Conservation (phyloP, 2,888 invertebrate species). For the Rhodophaea formosa region DNA sequence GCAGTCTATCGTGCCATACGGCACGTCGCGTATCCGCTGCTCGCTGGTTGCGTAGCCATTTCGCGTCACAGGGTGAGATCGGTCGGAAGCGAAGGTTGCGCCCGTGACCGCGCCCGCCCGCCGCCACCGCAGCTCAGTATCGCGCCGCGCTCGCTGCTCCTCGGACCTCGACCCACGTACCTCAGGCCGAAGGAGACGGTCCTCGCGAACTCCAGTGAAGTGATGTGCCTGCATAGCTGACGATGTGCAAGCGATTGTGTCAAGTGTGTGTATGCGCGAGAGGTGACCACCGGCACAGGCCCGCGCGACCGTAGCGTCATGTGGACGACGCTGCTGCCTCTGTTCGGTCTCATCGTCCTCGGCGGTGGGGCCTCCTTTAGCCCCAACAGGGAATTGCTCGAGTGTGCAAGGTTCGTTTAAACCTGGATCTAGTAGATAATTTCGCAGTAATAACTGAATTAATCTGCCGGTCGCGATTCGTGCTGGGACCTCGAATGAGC, state of each 20-base stretch:
- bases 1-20: conserved; percentile 39
- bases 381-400: conserved; percentile 69
- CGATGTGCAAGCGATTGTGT: conserved; percentile 67
- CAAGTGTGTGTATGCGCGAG: conserved; percentile 60
- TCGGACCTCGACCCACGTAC: conserved; percentile 56
- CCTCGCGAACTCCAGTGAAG: conserved; percentile 45
- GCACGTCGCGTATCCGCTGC: conserved; percentile 35
- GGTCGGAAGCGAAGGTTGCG: conserved; percentile 75
- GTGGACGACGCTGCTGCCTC: conserved; percentile 63
- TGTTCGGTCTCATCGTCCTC: conserved; percentile 60
- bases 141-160: conserved; percentile 68
- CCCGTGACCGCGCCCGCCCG: conserved; percentile 75
- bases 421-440: not conserved
- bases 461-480: conserved; percentile 35
- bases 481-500: conserved; percentile 60
- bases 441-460: conserved; percentile 14
- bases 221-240: conserved; percentile 66
- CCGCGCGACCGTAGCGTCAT: conserved; percentile 63
- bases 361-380: conserved; percentile 63
- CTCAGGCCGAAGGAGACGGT: conserved; percentile 28
- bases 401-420: conserved; percentile 73
- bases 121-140: conserved; percentile 60
- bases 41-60: conserved; percentile 44
- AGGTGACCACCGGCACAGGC: conserved; percentile 55
- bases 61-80: conserved; percentile 69